Percentiles rank a stretch among this genome's conserved stretches.
Evolutionary conservation across 2,797 vertebrate genomes (phyloP).

Genomic region (Crocodylus rhombifer): DNA sequence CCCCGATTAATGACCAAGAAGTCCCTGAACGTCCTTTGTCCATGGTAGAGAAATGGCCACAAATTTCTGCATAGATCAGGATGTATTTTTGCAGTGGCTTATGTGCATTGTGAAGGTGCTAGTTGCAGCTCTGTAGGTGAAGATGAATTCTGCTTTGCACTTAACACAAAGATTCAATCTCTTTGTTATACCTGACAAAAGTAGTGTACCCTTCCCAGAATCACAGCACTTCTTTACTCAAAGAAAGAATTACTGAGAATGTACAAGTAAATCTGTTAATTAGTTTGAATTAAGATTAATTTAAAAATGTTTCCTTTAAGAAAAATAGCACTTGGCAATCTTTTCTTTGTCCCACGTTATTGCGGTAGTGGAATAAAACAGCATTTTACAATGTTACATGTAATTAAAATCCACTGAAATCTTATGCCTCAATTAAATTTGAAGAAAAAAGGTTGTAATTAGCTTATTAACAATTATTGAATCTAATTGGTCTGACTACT

Average conservation of each 20-base stretch:
- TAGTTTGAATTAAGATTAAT: slow-evolving; percentile 47
- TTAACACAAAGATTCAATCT: background rate
- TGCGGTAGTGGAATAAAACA: slow-evolving; percentile 29
- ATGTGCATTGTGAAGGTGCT: background rate
- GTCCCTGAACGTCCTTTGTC: background rate
- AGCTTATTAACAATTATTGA: slow-evolving; percentile 64
- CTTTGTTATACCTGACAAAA: background rate
- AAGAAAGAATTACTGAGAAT: slow-evolving; percentile 40
- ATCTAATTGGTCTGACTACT: slow-evolving; percentile 54
- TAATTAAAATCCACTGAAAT: slow-evolving; percentile 65
- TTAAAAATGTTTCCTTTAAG: slow-evolving; percentile 22
- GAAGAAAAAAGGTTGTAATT: slow-evolving; percentile 66
- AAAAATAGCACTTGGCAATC: slow-evolving; percentile 39
- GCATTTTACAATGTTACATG: slow-evolving; percentile 27
- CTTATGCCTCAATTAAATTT: slow-evolving; percentile 51
- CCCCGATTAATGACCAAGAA: background rate
- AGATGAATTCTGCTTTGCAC: background rate
- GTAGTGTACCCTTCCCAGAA: background rate
- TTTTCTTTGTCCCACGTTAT: slow-evolving; percentile 59
- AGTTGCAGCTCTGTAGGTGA: background rate
- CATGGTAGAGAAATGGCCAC: accelerated
- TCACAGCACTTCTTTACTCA: background rate
- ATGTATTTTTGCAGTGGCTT: background rate
- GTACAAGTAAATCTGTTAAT: slow-evolving; percentile 59
- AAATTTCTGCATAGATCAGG: background rate